These are phyloP conservation scores for Phaethornis superciliosus DNA, from an alignment of 2,113 vertebrate genomes.

Conservation along the genomic window DNA sequence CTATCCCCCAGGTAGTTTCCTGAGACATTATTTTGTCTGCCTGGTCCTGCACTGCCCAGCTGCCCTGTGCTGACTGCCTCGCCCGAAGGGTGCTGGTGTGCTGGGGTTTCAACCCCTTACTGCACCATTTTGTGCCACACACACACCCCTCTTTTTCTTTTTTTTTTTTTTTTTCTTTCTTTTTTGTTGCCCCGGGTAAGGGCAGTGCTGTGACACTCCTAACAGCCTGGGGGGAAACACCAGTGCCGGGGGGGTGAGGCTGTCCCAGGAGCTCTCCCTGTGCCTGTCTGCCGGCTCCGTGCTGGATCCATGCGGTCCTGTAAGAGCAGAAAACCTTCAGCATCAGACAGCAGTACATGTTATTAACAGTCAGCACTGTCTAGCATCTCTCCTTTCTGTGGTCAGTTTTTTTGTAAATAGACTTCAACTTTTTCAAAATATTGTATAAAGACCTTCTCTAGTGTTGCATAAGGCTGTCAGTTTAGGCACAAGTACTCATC, in stretches of 20 bases:
- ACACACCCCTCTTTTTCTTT: too few species aligned
- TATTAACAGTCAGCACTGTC: neutral
- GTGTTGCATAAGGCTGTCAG: neutral
- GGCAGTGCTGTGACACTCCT: neutral
- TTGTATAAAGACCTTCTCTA: neutral
- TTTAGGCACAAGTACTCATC: neutral
- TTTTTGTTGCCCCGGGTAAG: neutral
- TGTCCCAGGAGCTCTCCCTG: neutral
- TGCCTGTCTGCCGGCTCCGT: neutral
- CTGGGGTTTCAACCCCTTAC: neutral
- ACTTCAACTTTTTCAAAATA: neutral
- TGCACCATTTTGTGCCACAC: neutral
- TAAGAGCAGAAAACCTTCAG: neutral
- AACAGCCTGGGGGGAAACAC: neutral
- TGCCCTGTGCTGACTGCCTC: neutral
- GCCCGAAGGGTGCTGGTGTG: neutral
- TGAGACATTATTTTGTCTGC: fast-evolving
- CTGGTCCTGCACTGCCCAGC: neutral
- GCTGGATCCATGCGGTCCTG: fast-evolving
- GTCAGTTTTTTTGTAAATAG: neutral
- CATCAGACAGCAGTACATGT: neutral
- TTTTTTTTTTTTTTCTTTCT: too few species aligned
- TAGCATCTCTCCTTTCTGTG: neutral
- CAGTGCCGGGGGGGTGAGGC: neutral
- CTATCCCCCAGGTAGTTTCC: neutral